Conservation (phyloP, 2,888 invertebrate genomes). For the Oconnorella tubifera region DNA sequence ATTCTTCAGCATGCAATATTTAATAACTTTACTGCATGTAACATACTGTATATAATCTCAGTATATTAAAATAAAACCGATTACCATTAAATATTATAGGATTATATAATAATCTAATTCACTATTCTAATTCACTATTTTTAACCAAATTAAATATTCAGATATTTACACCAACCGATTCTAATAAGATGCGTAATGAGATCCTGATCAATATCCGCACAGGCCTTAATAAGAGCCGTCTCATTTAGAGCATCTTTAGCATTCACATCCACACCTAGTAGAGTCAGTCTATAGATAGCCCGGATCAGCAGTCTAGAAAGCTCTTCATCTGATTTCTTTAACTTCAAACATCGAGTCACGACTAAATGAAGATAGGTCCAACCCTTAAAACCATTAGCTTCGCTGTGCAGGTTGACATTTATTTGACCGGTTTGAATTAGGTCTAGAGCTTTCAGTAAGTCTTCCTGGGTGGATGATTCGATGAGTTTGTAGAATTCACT, state of each 20-base stretch:
- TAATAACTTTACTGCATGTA: too few species aligned
- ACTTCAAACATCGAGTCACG: constrained; percentile 31
- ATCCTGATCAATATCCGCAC: constrained; percentile 29
- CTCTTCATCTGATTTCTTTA: constrained; percentile 26
- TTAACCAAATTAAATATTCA: too few species aligned
- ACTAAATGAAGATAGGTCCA: constrained; percentile 39
- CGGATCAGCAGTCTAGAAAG: constrained; percentile 32
- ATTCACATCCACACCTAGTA: constrained; percentile 40
- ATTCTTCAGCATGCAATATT: too few species aligned
- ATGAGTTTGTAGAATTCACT: constrained; percentile 33
- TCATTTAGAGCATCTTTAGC: constrained; percentile 33
- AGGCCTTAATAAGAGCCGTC: constrained; percentile 24
- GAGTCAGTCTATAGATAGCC: constrained; percentile 38
- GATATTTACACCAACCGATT: constrained; percentile 37
- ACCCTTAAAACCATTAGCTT: constrained; percentile 17
- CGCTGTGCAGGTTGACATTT: constrained; percentile 32
- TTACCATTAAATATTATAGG: too few species aligned
- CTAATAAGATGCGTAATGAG: constrained; percentile 39
- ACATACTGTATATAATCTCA: too few species aligned
- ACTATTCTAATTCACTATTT: too few species aligned
- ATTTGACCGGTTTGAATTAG: constrained; percentile 29
- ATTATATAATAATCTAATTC: too few species aligned
- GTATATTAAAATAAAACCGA: too few species aligned
- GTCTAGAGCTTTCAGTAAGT: constrained; percentile 32
- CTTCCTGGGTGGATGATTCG: constrained; percentile 28